phyloP scores from a whole-genome alignment of 2,113 vertebrate species.

The Genyomyrus donnyi region DNA sequence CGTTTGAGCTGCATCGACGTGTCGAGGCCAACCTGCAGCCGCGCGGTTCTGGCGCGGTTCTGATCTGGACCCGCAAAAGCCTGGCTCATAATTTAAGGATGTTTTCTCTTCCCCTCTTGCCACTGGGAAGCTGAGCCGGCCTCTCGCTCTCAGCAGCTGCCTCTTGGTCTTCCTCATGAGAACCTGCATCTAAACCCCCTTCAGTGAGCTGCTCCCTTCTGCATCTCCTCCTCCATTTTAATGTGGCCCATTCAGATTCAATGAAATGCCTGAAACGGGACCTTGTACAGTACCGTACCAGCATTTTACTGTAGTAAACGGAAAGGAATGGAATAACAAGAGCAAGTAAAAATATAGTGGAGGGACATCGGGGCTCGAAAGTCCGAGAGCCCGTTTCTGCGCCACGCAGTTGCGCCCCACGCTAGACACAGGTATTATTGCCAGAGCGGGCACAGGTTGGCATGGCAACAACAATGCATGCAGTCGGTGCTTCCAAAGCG shows the following conservation, averaged over 20 bases:
- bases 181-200: not conserved
- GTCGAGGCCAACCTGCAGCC: not conserved
- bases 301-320: slow-evolving; percentile 42
- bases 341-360: slow-evolving; percentile 29
- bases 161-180: not conserved
- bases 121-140: not conserved
- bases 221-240: not conserved
- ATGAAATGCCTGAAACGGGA: slow-evolving; percentile 33
- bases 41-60: not conserved
- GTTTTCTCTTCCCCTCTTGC: not conserved
- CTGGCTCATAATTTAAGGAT: not conserved
- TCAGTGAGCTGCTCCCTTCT: not conserved
- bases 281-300: slow-evolving; percentile 46
- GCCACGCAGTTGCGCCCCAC: not conserved
- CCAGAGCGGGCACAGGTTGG: slow-evolving; percentile 17
- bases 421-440: not conserved
- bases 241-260: not conserved
- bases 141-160: not conserved
- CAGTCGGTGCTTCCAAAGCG: not conserved
- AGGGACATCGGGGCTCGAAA: slow-evolving; percentile 40
- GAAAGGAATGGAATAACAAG: slow-evolving; percentile 69
- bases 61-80: not conserved
- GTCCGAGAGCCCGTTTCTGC: not conserved
- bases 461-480: slow-evolving; percentile 30
- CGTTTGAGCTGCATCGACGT: not conserved